phyloP scores from a whole-genome alignment of 2,113 vertebrate genomes.

The Mustela lutreola region DNA sequence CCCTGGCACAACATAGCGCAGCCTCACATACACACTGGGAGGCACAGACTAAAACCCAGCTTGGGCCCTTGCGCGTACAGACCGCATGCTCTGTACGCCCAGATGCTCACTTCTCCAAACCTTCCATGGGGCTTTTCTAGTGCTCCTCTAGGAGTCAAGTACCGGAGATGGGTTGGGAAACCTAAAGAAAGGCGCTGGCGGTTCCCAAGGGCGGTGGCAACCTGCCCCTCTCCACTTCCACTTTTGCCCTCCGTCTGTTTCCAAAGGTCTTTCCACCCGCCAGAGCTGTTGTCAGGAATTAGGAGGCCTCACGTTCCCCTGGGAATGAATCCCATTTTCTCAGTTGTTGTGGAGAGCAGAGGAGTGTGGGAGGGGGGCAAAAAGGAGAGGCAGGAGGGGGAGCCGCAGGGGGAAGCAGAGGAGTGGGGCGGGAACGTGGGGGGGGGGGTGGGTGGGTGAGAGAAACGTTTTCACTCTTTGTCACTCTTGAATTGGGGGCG shows the following conservation, averaged over 20 bases:
- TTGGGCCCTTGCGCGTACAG: not conserved
- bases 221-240: not conserved
- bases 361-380: not conserved
- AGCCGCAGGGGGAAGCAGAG: not conserved
- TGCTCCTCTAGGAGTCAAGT: not conserved
- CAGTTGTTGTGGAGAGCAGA: not conserved
- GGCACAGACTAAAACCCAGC: not conserved
- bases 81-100: not conserved
- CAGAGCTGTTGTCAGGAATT: not conserved
- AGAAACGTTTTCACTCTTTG: slow-evolving; percentile 88
- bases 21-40: not conserved
- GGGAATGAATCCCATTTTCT: not conserved
- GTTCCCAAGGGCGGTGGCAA: not conserved
- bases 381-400: not conserved
- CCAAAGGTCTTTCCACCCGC: not conserved
- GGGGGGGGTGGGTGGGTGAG: not conserved
- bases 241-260: not conserved
- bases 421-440: not conserved
- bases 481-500: slow-evolving; percentile 88
- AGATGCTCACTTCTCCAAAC: not conserved
- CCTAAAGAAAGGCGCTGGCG: not conserved
- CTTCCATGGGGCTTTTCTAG: not conserved
- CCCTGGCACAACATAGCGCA: not conserved
- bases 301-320: not conserved
- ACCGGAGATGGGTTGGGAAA: not conserved